These are phyloP conservation scores for Drosophila mayaguana DNA, from an alignment of 2,888 invertebrate genomes.

Conservation along the genomic window DNA sequence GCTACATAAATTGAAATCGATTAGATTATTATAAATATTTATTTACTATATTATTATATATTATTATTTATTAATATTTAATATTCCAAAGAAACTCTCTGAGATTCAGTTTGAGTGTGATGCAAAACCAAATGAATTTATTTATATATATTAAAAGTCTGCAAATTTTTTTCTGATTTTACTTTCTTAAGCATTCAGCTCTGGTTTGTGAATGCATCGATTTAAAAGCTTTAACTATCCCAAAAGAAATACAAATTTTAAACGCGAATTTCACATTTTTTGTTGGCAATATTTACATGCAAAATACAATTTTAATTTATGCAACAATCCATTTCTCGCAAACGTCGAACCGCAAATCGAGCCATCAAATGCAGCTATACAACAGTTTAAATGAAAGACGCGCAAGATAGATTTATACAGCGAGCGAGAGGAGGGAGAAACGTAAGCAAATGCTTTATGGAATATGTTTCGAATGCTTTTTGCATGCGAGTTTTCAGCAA, in stretches of 20 bases:
- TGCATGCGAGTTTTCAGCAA: constrained; percentile 65
- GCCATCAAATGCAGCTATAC: constrained; percentile 60
- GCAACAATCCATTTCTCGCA: constrained; percentile 56
- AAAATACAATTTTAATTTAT: constrained; percentile 64
- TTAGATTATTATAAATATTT: too few relatives aligned
- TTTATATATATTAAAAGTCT: too few relatives aligned
- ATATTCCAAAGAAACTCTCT: background rate
- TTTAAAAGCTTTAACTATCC: background rate
- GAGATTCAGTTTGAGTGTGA: background rate
- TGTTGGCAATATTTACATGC: constrained; percentile 47
- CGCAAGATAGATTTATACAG: background rate
- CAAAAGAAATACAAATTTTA: constrained; percentile 4
- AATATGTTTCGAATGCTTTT: constrained; percentile 55
- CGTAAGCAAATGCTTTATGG: constrained; percentile 38
- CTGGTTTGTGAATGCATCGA: background rate
- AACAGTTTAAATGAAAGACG: constrained; percentile 20
- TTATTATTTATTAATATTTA: too few relatives aligned
- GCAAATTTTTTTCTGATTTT: too few relatives aligned
- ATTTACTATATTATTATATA: too few relatives aligned
- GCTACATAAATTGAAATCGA: background rate
- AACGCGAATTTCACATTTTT: constrained; percentile 10
- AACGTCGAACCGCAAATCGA: constrained; percentile 52
- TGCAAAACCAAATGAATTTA: too few relatives aligned
- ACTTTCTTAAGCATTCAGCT: background rate
- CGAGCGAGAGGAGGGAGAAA: background rate